Evolutionary conservation across 1,140 invertebrate species (phyloP).

Genomic region (Brachionus rubens): DNA sequence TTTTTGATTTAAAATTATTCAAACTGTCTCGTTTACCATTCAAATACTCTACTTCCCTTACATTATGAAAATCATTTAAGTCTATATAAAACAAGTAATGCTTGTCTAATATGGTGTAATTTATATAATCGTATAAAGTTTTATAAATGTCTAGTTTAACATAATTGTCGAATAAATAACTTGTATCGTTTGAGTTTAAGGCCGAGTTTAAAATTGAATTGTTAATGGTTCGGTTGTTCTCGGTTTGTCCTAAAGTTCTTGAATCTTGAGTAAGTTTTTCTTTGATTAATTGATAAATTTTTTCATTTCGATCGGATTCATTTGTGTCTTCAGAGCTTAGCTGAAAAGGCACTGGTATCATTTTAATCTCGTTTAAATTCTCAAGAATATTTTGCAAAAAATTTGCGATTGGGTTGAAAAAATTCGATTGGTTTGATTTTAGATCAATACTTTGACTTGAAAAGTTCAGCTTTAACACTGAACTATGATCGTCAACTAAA

Average conservation of each 20-base stretch:
- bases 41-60: not conserved
- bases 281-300: not conserved
- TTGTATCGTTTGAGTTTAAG: not conserved
- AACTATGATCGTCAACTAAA: slow-evolving; percentile 39
- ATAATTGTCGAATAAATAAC: slow-evolving; percentile 3
- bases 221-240: slow-evolving; percentile 3
- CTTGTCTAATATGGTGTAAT: slow-evolving; percentile 6
- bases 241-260: not conserved
- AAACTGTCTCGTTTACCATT: not conserved
- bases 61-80: not conserved
- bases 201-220: slow-evolving; percentile 18
- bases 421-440: slow-evolving; percentile 32
- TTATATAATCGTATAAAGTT: slow-evolving; percentile 29
- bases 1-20: not conserved
- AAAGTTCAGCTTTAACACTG: not conserved
- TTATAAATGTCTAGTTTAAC: slow-evolving; percentile 38
- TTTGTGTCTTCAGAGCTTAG: not conserved
- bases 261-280: not conserved
- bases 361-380: slow-evolving; percentile 21
- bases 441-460: slow-evolving; percentile 1
- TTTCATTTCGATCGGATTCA: not conserved
- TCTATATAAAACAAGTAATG: slow-evolving; percentile 33
- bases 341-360: not conserved
- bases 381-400: not conserved
- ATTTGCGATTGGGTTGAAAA: not conserved